phyloP scores from a whole-genome alignment of 2,797 vertebrate genomes.

The Arctocebus calabarensis region DNA sequence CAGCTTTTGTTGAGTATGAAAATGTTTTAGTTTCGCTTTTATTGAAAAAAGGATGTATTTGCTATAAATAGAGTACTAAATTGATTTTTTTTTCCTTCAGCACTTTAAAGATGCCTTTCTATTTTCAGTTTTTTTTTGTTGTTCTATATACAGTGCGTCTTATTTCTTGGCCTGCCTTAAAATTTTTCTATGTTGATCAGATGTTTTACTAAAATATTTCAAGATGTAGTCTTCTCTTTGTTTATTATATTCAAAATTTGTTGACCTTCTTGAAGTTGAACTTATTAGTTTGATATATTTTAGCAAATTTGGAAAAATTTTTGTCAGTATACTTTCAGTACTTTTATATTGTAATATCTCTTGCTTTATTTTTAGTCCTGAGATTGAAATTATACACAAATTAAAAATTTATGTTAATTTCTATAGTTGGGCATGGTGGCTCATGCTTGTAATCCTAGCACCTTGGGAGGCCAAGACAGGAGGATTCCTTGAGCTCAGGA shows the following conservation, averaged over 20 bases:
- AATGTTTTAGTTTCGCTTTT: background rate
- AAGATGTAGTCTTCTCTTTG: background rate
- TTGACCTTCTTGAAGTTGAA: background rate
- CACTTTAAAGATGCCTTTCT: background rate
- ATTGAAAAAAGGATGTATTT: background rate
- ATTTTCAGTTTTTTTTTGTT: background rate
- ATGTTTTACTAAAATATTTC: background rate
- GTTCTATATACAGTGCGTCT: background rate
- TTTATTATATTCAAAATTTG: background rate
- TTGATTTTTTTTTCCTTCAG: background rate
- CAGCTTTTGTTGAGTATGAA: conserved; percentile 8
- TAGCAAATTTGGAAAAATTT: background rate
- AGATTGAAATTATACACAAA: background rate
- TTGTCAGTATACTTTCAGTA: background rate
- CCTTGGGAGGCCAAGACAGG: too few species aligned
- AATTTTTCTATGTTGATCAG: background rate
- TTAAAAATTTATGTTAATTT: background rate
- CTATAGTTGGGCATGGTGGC: too few species aligned
- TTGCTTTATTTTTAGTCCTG: background rate
- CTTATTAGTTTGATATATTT: background rate
- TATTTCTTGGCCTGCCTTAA: conserved; percentile 2
- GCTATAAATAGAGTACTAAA: background rate
- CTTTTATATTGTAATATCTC: background rate
- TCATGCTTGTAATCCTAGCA: too few species aligned
- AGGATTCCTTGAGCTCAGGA: too few species aligned